These are phyloP conservation scores for Tenualosa thibaudeaui DNA, from an alignment of 2,797 vertebrate genomes.

Conservation along the genomic window DNA sequence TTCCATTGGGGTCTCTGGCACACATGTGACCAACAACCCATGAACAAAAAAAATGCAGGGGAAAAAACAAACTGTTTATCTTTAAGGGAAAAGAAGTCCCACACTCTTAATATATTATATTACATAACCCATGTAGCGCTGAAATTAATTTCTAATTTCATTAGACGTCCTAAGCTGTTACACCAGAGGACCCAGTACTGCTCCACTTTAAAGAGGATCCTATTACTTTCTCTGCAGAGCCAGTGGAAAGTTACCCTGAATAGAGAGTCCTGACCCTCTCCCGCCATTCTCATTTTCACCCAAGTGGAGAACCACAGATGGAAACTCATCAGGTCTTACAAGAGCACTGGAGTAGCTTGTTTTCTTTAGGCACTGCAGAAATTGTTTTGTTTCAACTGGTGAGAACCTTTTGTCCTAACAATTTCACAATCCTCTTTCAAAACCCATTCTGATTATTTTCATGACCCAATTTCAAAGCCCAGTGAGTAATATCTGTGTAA, in stretches of 20 bases:
- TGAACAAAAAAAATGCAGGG: too few species aligned
- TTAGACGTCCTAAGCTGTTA: neutral
- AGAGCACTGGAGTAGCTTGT: too few species aligned
- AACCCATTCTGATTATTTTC: neutral
- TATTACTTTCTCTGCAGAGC: slow-evolving; percentile 30
- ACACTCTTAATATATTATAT: neutral
- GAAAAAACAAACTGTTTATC: too few species aligned
- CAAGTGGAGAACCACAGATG: slow-evolving; percentile 5
- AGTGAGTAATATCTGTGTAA: neutral
- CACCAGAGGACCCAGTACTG: neutral
- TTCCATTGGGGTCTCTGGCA: neutral
- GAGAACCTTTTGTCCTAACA: neutral
- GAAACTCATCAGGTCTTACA: neutral
- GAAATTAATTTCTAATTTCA: slow-evolving; percentile 4
- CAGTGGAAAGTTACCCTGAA: slow-evolving; percentile 56
- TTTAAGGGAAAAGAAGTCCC: neutral
- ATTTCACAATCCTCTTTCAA: neutral
- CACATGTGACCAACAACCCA: neutral
- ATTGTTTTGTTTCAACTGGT: neutral
- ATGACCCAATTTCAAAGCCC: too few species aligned
- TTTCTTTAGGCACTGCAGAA: neutral
- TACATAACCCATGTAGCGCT: neutral
- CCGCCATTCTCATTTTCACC: neutral
- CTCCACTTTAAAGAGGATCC: slow-evolving; percentile 7
- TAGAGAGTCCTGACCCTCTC: slow-evolving; percentile 41